Percentiles rank a stretch among this genome's conserved stretches.
phyloP scores from a whole-genome alignment of 2,797 vertebrate genomes.

The Cichlasoma orientale region DNA sequence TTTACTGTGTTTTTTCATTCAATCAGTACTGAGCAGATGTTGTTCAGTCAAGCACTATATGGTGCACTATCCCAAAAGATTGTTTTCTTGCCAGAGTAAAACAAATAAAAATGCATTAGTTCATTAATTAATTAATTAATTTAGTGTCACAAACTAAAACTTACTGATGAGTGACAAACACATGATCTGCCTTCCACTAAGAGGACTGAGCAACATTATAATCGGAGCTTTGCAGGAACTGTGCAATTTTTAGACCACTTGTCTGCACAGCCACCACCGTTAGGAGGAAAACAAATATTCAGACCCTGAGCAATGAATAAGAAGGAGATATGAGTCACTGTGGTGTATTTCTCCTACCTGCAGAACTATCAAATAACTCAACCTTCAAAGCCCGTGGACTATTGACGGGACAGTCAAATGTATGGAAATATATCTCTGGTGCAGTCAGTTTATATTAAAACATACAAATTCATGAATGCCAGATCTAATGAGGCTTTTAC shows the following conservation, averaged over 20 bases:
- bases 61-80: neutral
- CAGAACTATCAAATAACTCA: neutral
- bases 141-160: neutral
- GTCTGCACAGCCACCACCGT: neutral
- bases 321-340: neutral
- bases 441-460: neutral
- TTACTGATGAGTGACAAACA: neutral
- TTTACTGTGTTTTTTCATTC: neutral
- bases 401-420: neutral
- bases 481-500: neutral
- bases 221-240: neutral
- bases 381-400: neutral
- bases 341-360: neutral
- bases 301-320: neutral
- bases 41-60: neutral
- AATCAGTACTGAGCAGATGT: neutral
- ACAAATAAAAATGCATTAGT: neutral
- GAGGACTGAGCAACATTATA: neutral
- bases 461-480: neutral
- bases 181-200: neutral
- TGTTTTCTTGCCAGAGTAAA: neutral
- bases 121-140: neutral
- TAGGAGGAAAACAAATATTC: neutral
- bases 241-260: neutral
- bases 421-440: neutral